A percentile compares a stretch with the other conserved stretches of the same genome.
These are phyloP conservation scores for Schizotus pectinicornis DNA, from an alignment of 2,888 invertebrate genomes.

Conservation along the genomic window DNA sequence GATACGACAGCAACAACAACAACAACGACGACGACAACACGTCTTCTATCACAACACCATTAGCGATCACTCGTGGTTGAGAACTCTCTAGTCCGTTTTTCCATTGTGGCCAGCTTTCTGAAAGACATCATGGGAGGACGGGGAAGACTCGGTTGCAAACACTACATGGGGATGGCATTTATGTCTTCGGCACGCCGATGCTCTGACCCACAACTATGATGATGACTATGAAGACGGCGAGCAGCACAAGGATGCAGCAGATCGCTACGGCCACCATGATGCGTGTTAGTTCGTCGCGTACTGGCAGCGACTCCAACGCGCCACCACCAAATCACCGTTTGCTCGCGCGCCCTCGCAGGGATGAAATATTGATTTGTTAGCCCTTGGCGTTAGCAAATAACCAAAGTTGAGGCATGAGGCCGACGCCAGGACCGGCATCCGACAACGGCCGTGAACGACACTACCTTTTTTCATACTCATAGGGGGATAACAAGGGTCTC, in stretches of 20 bases:
- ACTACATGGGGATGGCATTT: slow-evolving; percentile 41
- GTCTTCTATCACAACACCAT: slow-evolving; percentile 24
- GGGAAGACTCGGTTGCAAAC: slow-evolving; percentile 22
- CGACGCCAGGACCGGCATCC: not conserved
- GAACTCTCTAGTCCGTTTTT: slow-evolving; percentile 2
- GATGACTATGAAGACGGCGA: slow-evolving; percentile 81
- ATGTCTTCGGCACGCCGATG: slow-evolving; percentile 61
- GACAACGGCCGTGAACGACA: not conserved
- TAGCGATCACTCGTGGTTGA: not conserved
- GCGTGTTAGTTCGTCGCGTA: slow-evolving; percentile 43
- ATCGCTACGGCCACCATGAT: slow-evolving; percentile 83
- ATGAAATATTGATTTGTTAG: slow-evolving; percentile 56
- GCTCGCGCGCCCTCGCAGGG: slow-evolving; percentile 35
- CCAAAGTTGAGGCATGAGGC: slow-evolving; percentile 43
- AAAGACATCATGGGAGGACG: slow-evolving; percentile 26
- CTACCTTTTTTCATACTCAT: not conserved
- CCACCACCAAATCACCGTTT: slow-evolving; percentile 36
- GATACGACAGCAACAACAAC: slow-evolving; percentile 33
- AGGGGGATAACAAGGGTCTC: too few species aligned
- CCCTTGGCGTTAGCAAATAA: slow-evolving; percentile 49
- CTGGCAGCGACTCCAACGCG: slow-evolving; percentile 38
- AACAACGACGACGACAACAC: slow-evolving; percentile 5
- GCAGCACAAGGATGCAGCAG: slow-evolving; percentile 80
- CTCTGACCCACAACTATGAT: slow-evolving; percentile 83
- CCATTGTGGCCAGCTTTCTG: slow-evolving; percentile 2